A percentile compares a stretch with the other conserved stretches of the same genome.
Evolutionary conservation across 2,113 vertebrate genomes (phyloP).

Genomic region (Megaleporinus macrocephalus): DNA sequence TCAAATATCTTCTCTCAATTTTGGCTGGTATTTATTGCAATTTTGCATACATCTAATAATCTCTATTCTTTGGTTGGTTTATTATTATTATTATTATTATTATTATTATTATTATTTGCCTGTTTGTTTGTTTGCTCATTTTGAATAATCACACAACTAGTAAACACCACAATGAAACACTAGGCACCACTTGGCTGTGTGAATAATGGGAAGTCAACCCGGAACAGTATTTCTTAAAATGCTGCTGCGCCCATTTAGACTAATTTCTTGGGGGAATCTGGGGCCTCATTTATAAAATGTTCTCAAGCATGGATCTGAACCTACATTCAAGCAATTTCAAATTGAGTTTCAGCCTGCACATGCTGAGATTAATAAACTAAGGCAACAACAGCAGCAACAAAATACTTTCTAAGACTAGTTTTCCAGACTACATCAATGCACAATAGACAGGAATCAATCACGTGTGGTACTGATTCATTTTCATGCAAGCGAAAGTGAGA

Average conservation of each 20-base stretch:
- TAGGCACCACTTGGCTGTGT: not conserved
- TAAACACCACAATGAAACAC: constrained; percentile 1
- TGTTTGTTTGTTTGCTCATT: not conserved
- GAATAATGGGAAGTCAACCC: not conserved
- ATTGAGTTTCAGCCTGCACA: not conserved
- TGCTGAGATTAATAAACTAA: no score
- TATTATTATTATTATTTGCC: not conserved
- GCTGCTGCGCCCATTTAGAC: not conserved
- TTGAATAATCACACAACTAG: not conserved
- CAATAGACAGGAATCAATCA: no score
- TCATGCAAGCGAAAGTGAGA: no score
- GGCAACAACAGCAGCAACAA: not conserved
- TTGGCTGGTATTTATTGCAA: no score
- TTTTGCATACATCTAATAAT: no score
- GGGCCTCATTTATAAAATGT: not conserved
- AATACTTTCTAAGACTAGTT: no score
- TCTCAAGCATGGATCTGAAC: not conserved
- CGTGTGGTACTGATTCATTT: no score
- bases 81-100: no score
- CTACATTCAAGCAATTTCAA: not conserved
- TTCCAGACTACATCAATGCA: no score
- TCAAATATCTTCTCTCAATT: no score
- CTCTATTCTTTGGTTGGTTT: no score
- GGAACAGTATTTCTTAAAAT: not conserved
- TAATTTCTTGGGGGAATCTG: not conserved